phyloP scores from a whole-genome alignment of 2,797 vertebrate genomes.

The Philypnodon macrostomus region DNA sequence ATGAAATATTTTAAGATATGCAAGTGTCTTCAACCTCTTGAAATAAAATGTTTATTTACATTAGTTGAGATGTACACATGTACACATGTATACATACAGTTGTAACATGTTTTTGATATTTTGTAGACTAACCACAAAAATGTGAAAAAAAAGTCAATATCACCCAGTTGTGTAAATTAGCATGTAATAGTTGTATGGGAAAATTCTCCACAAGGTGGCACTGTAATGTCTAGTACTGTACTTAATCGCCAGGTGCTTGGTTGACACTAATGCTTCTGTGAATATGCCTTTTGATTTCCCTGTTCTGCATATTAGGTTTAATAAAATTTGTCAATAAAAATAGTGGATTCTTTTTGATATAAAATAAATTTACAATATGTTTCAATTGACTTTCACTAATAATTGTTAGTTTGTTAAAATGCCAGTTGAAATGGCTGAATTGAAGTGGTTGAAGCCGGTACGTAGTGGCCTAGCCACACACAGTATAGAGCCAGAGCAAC shows the following conservation, averaged over 20 bases:
- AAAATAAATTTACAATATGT: too few relatives aligned
- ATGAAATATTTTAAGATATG: conserved; percentile 8
- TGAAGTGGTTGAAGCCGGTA: too few relatives aligned
- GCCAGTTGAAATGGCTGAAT: too few relatives aligned
- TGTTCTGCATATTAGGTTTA: conserved; percentile 41
- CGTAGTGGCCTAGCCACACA: too few relatives aligned
- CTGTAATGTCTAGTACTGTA: background rate
- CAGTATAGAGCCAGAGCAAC: too few relatives aligned
- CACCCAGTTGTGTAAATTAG: too few relatives aligned
- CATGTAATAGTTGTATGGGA: background rate
- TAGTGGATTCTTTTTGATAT: too few relatives aligned
- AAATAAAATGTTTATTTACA: conserved; percentile 6
- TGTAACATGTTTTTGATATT: background rate
- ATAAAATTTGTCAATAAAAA: conserved; percentile 5
- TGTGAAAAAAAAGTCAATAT: too few relatives aligned
- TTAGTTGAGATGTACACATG: too few relatives aligned
- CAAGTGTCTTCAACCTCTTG: conserved; percentile 1
- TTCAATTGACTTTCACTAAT: conserved; percentile 8
- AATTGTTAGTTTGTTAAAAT: too few relatives aligned
- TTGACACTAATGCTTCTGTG: conserved; percentile 57
- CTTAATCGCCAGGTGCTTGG: conserved; percentile 37
- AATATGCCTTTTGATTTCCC: conserved; percentile 56
- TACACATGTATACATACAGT: too few relatives aligned
- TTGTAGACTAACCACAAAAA: conserved; percentile 14
- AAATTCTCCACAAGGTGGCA: conserved; percentile 10